Percentiles rank a stretch among this genome's conserved stretches.
phyloP scores from a whole-genome alignment of 2,888 invertebrate species.

The Drosophila diplacantha region DNA sequence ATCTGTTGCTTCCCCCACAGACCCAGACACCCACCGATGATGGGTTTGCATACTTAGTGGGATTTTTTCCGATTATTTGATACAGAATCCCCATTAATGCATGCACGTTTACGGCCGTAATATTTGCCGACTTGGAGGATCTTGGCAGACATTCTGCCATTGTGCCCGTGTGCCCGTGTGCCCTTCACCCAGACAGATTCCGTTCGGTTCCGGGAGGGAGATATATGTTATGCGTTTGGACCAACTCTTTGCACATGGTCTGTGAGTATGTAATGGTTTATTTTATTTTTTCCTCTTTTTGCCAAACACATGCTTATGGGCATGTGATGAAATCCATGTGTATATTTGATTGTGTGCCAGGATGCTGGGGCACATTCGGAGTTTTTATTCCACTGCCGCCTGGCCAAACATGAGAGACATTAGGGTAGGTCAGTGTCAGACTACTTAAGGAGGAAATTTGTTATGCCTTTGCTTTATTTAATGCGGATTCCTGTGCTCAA shows the following conservation, averaged over 20 bases:
- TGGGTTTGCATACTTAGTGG: slow-evolving; percentile 40
- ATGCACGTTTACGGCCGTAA: slow-evolving; percentile 49
- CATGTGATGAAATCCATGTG: slow-evolving; percentile 30
- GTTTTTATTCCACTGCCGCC: slow-evolving; percentile 68
- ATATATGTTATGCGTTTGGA: slow-evolving; percentile 20
- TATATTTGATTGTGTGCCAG: slow-evolving; percentile 17
- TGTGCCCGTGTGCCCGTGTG: slow-evolving; percentile 43
- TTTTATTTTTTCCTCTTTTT: slow-evolving; percentile 2
- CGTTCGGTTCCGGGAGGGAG: slow-evolving; percentile 6
- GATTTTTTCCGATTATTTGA: slow-evolving; percentile 59
- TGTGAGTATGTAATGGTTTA: slow-evolving; percentile 19
- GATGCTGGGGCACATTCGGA: slow-evolving; percentile 51
- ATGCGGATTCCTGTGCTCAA: slow-evolving; percentile 39
- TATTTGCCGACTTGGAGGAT: slow-evolving; percentile 50
- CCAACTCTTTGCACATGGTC: slow-evolving; percentile 25
- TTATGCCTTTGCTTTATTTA: slow-evolving; percentile 43
- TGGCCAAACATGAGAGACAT: slow-evolving; percentile 62
- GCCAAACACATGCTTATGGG: slow-evolving; percentile 36
- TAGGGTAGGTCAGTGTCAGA: slow-evolving; percentile 70
- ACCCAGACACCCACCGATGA: slow-evolving; percentile 4
- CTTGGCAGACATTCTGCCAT: slow-evolving; percentile 43
- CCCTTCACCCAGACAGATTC: slow-evolving; percentile 38
- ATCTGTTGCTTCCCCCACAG: slow-evolving; percentile 47
- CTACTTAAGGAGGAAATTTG: slow-evolving; percentile 59
- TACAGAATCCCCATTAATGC: slow-evolving; percentile 65